These are phyloP conservation scores for Agrenia bidenticulata DNA, from an alignment of 2,888 invertebrate genomes.

Conservation along the genomic window DNA sequence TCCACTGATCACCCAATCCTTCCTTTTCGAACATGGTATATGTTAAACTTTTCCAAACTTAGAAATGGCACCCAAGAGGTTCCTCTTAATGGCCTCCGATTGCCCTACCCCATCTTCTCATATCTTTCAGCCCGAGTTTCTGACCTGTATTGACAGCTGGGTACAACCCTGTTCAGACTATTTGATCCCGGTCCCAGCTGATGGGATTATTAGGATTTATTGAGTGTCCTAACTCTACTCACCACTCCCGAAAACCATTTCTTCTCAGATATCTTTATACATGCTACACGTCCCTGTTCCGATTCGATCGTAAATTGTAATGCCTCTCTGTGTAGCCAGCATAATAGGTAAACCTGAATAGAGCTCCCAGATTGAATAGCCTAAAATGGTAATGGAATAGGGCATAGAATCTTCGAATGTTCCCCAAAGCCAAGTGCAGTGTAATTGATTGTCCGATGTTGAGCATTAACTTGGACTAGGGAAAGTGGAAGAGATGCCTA, in stretches of 20 bases:
- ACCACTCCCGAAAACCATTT: neutral
- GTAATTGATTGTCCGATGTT: conserved; percentile 50
- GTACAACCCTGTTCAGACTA: conserved; percentile 5
- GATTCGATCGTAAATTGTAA: too few species aligned
- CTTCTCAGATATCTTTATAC: neutral
- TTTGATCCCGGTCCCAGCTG: conserved; percentile 31
- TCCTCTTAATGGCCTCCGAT: conserved; percentile 51
- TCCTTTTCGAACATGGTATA: neutral
- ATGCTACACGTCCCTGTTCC: too few species aligned
- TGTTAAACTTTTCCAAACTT: conserved; percentile 24
- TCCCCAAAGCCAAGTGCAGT: conserved; percentile 34
- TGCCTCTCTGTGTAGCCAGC: neutral
- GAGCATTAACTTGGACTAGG: conserved; percentile 29
- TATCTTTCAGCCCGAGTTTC: conserved; percentile 48
- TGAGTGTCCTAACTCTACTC: conserved; percentile 32
- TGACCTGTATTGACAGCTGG: conserved; percentile 45
- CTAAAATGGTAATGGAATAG: conserved; percentile 31
- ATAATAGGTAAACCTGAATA: neutral
- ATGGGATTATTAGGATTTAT: conserved; percentile 51
- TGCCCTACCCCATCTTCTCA: conserved; percentile 47
- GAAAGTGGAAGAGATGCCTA: conserved; percentile 5
- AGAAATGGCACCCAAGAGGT: conserved; percentile 52
- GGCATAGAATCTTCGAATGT: conserved; percentile 21
- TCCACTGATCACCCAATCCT: conserved; percentile 37
- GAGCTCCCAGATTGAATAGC: conserved; percentile 34